Base-by-base conservation (phyloP, 2,113 vertebrate species). In the Neomonachus schauinslandi region DNA sequence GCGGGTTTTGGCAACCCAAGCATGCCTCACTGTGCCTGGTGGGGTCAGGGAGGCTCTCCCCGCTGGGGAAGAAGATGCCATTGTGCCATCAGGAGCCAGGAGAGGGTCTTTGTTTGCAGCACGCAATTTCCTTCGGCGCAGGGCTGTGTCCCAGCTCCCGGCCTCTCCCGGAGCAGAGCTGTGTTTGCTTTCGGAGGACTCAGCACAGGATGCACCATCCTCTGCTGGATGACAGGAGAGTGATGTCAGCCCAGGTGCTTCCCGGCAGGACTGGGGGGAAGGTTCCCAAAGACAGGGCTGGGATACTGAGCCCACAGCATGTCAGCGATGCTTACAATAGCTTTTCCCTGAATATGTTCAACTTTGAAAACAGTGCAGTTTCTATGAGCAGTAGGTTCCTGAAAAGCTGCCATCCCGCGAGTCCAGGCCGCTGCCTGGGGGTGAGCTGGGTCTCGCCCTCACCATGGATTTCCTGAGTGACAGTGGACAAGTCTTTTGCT, bases 231-330 rank as follows among this genome's bases (percentile, higher is more conserved):
- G 97, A 93, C 61, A 93, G 94, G 81, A 6, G 85, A 39, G 94
- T 55, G 95, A 98, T 80, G 36, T 82, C 82, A 97, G 95, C 18
- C 80, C 99, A 99, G 99, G 99, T 99, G 99, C 96, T 99, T 99
- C 98, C 99, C 72, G 97, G 10, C 85, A 63, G 0, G 22, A 57
- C 67, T 7, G 18, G 91, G 95, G 74, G 36, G 36, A 96, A 91
- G 97, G 88, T 46, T 85, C 76, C 16, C 0, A 2, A 94, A 92
- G 72, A 22, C 42, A 67, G 55, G 87, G 88, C 86, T 69, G 89
- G 95, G 88, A 85, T 97, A 90, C 79, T 33, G 77, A 97, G 76
- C 92, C 80, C n/a, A 91, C 72, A 2, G 3, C 18, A 13, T 96
- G n/a, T 95, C 96, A 96, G 97, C 36, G 53, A 94, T 71, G 97